These are phyloP conservation scores for Ramazzottius varieornatus DNA, from an alignment of 2,888 invertebrate species.

Conservation along the genomic window DNA sequence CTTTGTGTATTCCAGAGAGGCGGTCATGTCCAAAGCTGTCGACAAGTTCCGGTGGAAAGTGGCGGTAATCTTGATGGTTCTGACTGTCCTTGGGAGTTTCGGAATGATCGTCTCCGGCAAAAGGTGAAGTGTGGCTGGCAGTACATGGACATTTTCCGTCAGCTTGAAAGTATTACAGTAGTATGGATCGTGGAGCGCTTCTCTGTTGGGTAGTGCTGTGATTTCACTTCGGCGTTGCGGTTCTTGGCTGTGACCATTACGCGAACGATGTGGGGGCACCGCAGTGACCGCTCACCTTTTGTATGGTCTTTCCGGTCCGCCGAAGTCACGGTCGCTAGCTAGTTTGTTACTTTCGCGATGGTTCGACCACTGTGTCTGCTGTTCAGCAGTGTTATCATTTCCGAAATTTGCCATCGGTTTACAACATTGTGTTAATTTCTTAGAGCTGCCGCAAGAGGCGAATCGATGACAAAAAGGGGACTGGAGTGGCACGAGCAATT, in stretches of 20 bases:
- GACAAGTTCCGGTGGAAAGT: background rate
- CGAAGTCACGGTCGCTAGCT: too few relatives aligned
- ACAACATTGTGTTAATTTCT: background rate
- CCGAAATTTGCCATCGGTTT: too few relatives aligned
- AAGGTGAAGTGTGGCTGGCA: background rate
- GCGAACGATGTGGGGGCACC: too few relatives aligned
- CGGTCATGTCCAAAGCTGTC: background rate
- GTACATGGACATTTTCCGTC: background rate
- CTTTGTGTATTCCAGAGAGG: background rate
- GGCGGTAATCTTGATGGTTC: background rate
- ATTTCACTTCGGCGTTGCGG: too few relatives aligned
- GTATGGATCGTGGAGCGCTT: too few relatives aligned
- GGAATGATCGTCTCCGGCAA: background rate
- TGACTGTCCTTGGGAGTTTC: background rate
- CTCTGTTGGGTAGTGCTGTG: too few relatives aligned
- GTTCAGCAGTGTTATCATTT: too few relatives aligned
- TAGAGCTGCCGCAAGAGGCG: background rate
- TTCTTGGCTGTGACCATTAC: too few relatives aligned
- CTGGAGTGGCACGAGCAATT: background rate
- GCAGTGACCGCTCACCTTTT: too few relatives aligned
- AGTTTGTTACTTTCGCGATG: too few relatives aligned
- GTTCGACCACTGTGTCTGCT: too few relatives aligned
- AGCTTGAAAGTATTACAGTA: background rate
- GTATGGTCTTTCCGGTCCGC: too few relatives aligned
- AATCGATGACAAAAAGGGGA: background rate